Conservation (phyloP, 92 coral and sea anemone genomes). For the Umimayanthus chanpuru region DNA sequence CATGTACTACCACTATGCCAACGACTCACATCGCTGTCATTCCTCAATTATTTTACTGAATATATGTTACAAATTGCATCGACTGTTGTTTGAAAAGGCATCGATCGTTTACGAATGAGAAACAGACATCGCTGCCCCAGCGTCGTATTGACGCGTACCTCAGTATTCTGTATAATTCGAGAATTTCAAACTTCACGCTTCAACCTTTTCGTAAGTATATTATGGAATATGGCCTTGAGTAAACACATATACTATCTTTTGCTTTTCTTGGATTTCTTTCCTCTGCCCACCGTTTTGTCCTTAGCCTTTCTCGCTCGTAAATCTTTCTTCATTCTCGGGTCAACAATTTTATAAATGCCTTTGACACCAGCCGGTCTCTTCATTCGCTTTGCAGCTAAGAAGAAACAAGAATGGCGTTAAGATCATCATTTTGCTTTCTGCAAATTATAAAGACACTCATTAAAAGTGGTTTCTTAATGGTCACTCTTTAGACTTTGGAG, state of each 20-base stretch:
- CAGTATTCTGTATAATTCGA: too few species aligned
- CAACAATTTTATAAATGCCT: constrained; percentile 91
- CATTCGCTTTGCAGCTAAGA: constrained; percentile 84
- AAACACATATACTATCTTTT: constrained; percentile 15
- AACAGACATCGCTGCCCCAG: too few species aligned
- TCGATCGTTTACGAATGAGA: too few species aligned
- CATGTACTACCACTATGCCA: too few species aligned
- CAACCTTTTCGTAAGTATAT: background rate
- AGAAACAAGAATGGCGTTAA: constrained; percentile 11
- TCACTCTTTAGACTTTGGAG: too few species aligned
- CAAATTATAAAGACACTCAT: background rate
- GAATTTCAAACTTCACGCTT: background rate
- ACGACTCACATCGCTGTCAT: too few species aligned
- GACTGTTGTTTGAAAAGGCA: too few species aligned
- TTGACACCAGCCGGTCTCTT: constrained; percentile 93
- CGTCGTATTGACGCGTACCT: too few species aligned
- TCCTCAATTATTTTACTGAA: too few species aligned
- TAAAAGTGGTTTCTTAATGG: background rate
- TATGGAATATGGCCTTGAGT: too few species aligned
- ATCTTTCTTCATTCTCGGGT: constrained; percentile 94
- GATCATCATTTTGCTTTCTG: background rate
- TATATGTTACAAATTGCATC: too few species aligned
- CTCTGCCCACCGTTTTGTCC: constrained; percentile 57
- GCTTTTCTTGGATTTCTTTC: constrained; percentile 43
- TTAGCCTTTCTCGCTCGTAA: constrained; percentile 73